Evolutionary conservation across 2,888 invertebrate genomes (phyloP).

Genomic region (Catocala sponsa): DNA sequence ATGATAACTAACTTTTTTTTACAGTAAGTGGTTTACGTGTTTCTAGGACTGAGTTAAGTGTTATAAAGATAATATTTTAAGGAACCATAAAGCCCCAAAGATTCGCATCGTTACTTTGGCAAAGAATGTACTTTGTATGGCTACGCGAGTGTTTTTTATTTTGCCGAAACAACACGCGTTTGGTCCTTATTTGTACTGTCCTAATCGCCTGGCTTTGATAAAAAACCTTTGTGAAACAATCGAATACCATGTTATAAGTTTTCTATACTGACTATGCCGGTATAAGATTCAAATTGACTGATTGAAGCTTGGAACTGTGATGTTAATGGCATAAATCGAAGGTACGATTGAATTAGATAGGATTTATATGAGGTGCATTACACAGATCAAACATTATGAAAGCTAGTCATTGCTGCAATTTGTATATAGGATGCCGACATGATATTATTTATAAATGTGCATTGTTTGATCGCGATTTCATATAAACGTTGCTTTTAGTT

Average conservation of each 20-base stretch:
- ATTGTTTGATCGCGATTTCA: slow-evolving; percentile 21
- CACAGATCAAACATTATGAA: slow-evolving; percentile 49
- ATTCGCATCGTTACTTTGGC: slow-evolving; percentile 20
- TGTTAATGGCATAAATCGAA: slow-evolving; percentile 37
- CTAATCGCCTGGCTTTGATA: slow-evolving; percentile 3
- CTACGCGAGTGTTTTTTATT: slow-evolving; percentile 4
- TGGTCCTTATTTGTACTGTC: slow-evolving; percentile 31
- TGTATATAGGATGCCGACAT: slow-evolving; percentile 26
- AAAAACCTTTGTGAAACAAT: slow-evolving; percentile 4
- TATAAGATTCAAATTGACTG: slow-evolving; percentile 34
- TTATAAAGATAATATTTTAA: slow-evolving; percentile 31
- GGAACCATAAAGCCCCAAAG: slow-evolving; percentile 31
- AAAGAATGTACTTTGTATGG: slow-evolving; percentile 12
- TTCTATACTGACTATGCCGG: slow-evolving; percentile 3
- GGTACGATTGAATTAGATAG: slow-evolving; percentile 39
- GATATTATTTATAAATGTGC: slow-evolving; percentile 38
- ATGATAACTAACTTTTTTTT: too few relatives aligned
- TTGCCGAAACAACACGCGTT: not conserved
- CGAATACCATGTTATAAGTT: slow-evolving; percentile 1
- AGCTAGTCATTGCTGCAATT: slow-evolving; percentile 73
- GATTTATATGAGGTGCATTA: slow-evolving; percentile 29
- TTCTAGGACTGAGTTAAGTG: slow-evolving; percentile 19
- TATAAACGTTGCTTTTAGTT: slow-evolving; percentile 22
- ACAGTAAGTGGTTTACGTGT: not conserved
- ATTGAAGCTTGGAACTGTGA: slow-evolving; percentile 44